A percentile compares a stretch with the other conserved stretches of the same genome.
phyloP scores from a whole-genome alignment of 2,113 vertebrate species.

The Nothoprocta pentlandii region DNA sequence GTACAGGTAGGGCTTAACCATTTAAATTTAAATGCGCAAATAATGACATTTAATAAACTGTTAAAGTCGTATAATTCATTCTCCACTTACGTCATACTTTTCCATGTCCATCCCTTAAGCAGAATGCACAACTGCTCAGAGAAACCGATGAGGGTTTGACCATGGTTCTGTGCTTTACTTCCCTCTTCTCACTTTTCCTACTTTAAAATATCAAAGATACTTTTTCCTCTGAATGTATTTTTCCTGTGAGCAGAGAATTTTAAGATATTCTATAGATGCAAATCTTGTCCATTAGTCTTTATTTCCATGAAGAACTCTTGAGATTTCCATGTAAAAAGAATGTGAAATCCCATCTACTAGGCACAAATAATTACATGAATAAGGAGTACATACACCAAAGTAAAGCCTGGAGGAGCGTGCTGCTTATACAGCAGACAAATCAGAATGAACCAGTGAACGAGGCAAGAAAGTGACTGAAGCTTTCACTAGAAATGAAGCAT shows the following conservation, averaged over 20 bases:
- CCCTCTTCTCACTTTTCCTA: not conserved
- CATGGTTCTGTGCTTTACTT: not conserved
- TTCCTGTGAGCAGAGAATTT: not conserved
- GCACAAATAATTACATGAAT: rapidly evolving
- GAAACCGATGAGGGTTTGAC: not conserved
- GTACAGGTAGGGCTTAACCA: not conserved
- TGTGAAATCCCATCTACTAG: not conserved
- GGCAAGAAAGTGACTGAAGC: not conserved
- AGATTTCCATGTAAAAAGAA: not conserved
- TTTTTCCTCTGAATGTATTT: not conserved
- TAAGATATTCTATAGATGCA: not conserved
- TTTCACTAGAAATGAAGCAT: not conserved
- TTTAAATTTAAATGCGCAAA: not conserved
- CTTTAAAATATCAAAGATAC: not conserved
- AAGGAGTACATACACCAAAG: not conserved
- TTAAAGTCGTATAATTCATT: constrained; percentile 1
- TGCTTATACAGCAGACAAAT: not conserved
- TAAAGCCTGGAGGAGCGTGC: not conserved
- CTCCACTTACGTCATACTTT: not conserved
- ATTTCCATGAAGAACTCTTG: not conserved
- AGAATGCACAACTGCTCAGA: not conserved
- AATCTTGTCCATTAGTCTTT: not conserved
- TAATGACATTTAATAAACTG: constrained; percentile 35
- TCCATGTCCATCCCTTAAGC: not conserved
- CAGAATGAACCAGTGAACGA: not conserved